Percentiles rank a stretch among this genome's conserved stretches.
Evolutionary conservation across 2,888 invertebrate genomes (phyloP).

Genomic region (Erannis defoliaria): DNA sequence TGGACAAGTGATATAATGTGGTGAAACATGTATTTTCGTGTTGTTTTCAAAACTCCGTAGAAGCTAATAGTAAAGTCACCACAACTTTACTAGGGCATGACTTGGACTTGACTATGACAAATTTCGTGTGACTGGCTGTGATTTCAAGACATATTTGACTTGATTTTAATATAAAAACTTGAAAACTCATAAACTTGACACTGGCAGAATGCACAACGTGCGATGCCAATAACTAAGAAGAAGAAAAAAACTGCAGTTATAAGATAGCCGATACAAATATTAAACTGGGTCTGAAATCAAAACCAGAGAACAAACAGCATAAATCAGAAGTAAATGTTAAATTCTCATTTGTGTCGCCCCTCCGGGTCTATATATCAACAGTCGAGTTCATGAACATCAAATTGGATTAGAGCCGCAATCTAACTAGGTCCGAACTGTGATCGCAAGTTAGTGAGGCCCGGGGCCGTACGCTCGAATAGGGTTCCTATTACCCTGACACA

Average conservation of each 20-base stretch:
- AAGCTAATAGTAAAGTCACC: no score
- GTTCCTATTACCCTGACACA: slow-evolving; percentile 26
- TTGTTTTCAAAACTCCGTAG: no score
- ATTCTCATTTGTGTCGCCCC: slow-evolving; percentile 47
- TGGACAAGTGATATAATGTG: no score
- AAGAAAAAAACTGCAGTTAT: not conserved
- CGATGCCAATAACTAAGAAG: no score
- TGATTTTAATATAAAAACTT: no score
- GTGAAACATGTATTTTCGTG: no score
- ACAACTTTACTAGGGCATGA: no score
- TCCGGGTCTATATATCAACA: slow-evolving; percentile 56
- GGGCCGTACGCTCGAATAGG: slow-evolving; percentile 33
- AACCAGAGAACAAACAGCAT: slow-evolving; percentile 40
- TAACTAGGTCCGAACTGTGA: slow-evolving; percentile 61
- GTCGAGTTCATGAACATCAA: slow-evolving; percentile 61
- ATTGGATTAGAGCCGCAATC: slow-evolving; percentile 66
- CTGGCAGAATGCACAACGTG: no score
- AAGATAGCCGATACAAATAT: slow-evolving; percentile 9
- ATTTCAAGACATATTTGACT: no score
- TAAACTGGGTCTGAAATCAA: slow-evolving; percentile 23
- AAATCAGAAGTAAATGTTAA: slow-evolving; percentile 46
- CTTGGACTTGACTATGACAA: no score
- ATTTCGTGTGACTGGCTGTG: no score
- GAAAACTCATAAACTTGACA: no score
- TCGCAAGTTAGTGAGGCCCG: slow-evolving; percentile 57